These are phyloP conservation scores for Sinocyclocheilus grahami DNA, from an alignment of 2,113 vertebrate species.

Conservation along the genomic window DNA sequence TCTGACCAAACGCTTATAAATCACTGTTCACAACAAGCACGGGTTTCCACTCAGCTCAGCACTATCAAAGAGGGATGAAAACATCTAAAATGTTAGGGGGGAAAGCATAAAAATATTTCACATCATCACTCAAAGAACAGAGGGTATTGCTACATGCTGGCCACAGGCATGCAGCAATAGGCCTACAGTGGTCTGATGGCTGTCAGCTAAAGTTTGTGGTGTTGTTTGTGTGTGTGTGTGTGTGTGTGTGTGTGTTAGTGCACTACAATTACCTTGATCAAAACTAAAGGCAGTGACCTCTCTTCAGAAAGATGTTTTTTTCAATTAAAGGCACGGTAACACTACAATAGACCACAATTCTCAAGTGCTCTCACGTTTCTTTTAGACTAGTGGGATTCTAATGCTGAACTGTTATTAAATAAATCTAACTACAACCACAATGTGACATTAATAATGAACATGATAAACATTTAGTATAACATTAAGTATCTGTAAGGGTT, in stretches of 20 bases:
- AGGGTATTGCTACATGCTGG: conserved; percentile 50
- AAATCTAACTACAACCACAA: neutral
- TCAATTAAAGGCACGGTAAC: conserved; percentile 73
- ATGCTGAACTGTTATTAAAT: neutral
- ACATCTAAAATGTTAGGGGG: neutral
- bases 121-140: conserved; percentile 29
- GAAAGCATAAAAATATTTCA: conserved; percentile 16
- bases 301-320: conserved; percentile 7
- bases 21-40: neutral
- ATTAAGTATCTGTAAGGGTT: neutral
- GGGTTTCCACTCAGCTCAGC: conserved; percentile 31
- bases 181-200: conserved; percentile 58
- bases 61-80: conserved; percentile 17
- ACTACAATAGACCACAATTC: conserved; percentile 52
- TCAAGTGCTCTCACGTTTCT: neutral
- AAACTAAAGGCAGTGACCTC: conserved; percentile 56
- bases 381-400: neutral
- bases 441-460: neutral
- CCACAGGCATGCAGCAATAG: conserved; percentile 56
- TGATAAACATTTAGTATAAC: neutral
- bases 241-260: conserved; percentile 4
- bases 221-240: neutral
- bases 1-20: conserved; percentile 10
- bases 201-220: conserved; percentile 25
- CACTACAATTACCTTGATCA: conserved; percentile 43